phyloP scores from a whole-genome alignment of 2,888 invertebrate genomes.

The Harpalus rufipes region DNA sequence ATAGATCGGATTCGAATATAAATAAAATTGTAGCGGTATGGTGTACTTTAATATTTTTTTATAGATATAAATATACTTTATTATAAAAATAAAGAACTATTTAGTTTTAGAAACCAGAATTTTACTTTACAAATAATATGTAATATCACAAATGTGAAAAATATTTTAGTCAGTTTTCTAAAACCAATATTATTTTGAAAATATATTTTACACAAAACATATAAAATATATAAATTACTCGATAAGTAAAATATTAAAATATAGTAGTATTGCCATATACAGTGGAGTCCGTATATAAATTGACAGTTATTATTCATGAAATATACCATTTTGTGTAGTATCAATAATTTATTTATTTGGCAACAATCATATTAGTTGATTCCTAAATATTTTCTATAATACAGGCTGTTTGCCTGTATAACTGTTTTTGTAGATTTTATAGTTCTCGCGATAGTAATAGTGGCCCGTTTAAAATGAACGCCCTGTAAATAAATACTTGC shows the following conservation, averaged over 20 bases:
- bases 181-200: slow-evolving; percentile 37
- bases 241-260: background rate
- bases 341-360: too few relatives aligned
- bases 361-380: too few relatives aligned
- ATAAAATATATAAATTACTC: background rate
- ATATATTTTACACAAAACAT: background rate
- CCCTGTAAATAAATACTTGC: too few relatives aligned
- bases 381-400: too few relatives aligned
- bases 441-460: too few relatives aligned
- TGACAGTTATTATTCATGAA: too few relatives aligned
- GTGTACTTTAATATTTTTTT: slow-evolving; percentile 30
- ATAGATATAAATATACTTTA: slow-evolving; percentile 39
- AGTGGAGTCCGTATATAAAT: too few relatives aligned
- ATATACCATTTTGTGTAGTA: too few relatives aligned
- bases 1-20: slow-evolving; percentile 26
- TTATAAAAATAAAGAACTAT: slow-evolving; percentile 50
- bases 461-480: too few relatives aligned
- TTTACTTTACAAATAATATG: slow-evolving; percentile 38
- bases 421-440: too few relatives aligned
- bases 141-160: slow-evolving; percentile 53
- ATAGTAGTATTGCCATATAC: background rate
- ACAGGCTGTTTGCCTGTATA: too few relatives aligned
- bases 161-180: slow-evolving; percentile 30
- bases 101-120: slow-evolving; percentile 37
- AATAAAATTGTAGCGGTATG: slow-evolving; percentile 28